These are phyloP conservation scores for Schizothorax lantsangensis DNA, from an alignment of 2,797 vertebrate species.

Conservation along the genomic window DNA sequence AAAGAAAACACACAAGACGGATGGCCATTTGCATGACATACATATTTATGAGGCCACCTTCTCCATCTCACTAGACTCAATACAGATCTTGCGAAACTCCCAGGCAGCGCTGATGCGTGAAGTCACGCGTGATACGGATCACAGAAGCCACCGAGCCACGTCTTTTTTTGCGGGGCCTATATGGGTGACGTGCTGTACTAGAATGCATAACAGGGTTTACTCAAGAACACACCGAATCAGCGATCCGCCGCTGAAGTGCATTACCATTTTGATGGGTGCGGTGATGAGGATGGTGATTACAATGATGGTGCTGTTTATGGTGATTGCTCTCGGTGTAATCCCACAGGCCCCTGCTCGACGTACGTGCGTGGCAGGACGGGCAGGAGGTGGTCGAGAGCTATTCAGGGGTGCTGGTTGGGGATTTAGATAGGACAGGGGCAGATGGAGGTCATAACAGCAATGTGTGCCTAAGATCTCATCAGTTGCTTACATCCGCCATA, in stretches of 20 bases:
- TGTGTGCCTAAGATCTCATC: background rate
- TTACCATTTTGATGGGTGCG: conserved; percentile 52
- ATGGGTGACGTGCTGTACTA: background rate
- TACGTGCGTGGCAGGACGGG: background rate
- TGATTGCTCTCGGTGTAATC: conserved; percentile 40
- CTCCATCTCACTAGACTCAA: conserved; percentile 45
- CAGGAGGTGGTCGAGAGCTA: conserved; percentile 26
- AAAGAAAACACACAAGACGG: conserved; percentile 52
- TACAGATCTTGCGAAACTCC: conserved; percentile 40
- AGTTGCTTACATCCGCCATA: background rate
- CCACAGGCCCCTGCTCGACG: background rate
- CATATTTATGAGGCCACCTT: conserved; percentile 59
- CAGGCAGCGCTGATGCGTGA: background rate
- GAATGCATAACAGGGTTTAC: conserved; percentile 35
- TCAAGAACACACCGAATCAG: conserved; percentile 30
- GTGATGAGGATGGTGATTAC: conserved; percentile 52
- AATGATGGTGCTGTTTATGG: conserved; percentile 37
- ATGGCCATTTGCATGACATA: conserved; percentile 57
- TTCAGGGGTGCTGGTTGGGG: conserved; percentile 21
- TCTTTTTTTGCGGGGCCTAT: background rate
- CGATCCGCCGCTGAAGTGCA: conserved; percentile 2
- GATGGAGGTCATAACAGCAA: conserved; percentile 40
- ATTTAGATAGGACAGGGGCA: conserved; percentile 31
- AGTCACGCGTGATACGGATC: background rate
- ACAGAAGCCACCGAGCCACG: background rate